Evolutionary conservation across 2,888 invertebrate genomes (phyloP).

Genomic region (Hydraecia micacea): DNA sequence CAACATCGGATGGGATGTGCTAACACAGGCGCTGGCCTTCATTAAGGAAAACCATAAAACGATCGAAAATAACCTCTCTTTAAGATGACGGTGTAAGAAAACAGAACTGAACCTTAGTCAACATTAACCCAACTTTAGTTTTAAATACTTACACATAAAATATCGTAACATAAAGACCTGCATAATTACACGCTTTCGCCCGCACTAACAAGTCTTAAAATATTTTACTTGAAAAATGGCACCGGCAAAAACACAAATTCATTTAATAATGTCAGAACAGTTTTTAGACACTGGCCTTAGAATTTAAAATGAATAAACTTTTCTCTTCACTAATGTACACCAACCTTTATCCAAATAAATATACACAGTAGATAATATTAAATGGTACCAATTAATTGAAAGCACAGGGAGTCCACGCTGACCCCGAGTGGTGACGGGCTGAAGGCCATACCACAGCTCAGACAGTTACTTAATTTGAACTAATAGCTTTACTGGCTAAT

Average conservation of each 20-base stretch:
- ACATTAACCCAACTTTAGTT: background rate
- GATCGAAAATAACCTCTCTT: conserved; percentile 78
- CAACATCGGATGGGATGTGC: conserved; percentile 77
- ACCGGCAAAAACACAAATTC: background rate
- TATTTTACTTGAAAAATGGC: background rate
- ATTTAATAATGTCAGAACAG: background rate
- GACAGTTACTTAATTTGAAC: conserved; percentile 89
- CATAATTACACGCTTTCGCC: background rate
- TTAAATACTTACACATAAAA: background rate
- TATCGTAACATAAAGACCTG: background rate
- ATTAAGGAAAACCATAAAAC: conserved; percentile 84
- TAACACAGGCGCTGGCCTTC: conserved; percentile 76
- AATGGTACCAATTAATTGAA: conserved; percentile 67
- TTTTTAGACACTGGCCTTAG: background rate
- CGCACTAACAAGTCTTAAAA: background rate
- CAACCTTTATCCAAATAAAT: conserved; percentile 36
- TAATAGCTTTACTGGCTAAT: conserved; percentile 88
- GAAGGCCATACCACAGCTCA: conserved; percentile 71
- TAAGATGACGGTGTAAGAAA: conserved; percentile 66
- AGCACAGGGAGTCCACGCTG: conserved; percentile 66
- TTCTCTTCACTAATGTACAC: background rate
- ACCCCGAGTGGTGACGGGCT: conserved; percentile 73
- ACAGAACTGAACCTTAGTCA: conserved; percentile 21
- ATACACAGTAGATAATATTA: conserved; percentile 39
- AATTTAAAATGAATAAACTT: background rate